Percentiles rank a stretch among this genome's conserved stretches.
These are phyloP conservation scores for Pangasius larnaudii DNA, from an alignment of 2,797 vertebrate species.

Conservation along the genomic window DNA sequence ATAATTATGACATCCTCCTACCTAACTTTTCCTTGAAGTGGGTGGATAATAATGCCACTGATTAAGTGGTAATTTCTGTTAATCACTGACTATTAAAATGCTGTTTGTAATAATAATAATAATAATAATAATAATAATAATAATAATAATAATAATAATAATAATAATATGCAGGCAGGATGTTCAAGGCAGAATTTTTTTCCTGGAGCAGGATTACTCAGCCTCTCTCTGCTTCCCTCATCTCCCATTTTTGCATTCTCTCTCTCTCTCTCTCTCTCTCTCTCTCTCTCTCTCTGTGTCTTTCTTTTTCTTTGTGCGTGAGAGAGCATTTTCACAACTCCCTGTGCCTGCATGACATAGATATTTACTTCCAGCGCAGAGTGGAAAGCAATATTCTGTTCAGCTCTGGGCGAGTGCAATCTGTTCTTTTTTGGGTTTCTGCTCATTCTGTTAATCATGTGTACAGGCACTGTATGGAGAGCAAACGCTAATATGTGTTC, in stretches of 20 bases:
- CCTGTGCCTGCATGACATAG: background rate
- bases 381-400: constrained; percentile 8
- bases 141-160: background rate
- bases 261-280: constrained; percentile 28
- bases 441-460: constrained; percentile 2
- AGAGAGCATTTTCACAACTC: constrained; percentile 22
- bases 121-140: background rate
- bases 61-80: background rate
- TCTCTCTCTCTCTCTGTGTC: constrained; percentile 21
- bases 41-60: background rate
- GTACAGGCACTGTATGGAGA: background rate
- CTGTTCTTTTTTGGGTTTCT: background rate
- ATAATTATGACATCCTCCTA: background rate
- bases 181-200: background rate
- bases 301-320: constrained; percentile 22
- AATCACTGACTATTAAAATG: background rate
- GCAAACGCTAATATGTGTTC: background rate
- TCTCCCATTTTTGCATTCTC: background rate
- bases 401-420: constrained; percentile 6
- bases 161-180: background rate
- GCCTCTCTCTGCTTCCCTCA: background rate
- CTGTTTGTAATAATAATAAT: background rate
- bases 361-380: constrained; percentile 23
- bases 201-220: background rate
- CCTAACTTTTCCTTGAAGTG: background rate